Evolutionary conservation across 1,140 invertebrate species (phyloP), one percentile per base, ranked within the genome.

Genomic region (Metaphire vulgaris): DNA sequence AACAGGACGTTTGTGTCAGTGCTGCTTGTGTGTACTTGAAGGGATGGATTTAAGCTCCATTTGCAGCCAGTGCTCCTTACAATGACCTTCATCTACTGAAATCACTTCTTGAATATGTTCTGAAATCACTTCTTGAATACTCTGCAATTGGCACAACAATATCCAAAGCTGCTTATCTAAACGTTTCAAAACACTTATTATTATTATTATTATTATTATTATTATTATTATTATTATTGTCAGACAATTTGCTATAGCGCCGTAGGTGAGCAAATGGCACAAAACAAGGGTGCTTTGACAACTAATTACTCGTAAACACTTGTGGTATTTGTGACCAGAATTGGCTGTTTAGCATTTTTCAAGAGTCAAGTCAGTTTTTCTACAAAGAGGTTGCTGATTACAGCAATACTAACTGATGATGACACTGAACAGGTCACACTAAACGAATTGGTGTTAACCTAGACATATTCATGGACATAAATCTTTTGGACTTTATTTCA

Each of bases 291-390:
- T n/a, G n/a, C n/a, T n/a, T n/a, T n/a, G n/a, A n/a, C n/a, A n/a
- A n/a, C n/a, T n/a, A n/a, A n/a, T n/a, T n/a, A n/a, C n/a, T n/a
- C n/a, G n/a, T n/a, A n/a, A n/a, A n/a, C 83, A 83, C 78, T 79
- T 84, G 65, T 84, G 82, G 81, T 84, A 82, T 75, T 75, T 83
- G 21, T 81, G 73, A 32, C 77, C 80, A 72, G 81, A 83, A 74
- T 66, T 80, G 32, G 67, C 79, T 72, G 76, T 66, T 77, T 84
- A 69, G 77, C 80, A 31, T 78, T 84, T 80, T 84, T 84, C 79
- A 81, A 84, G 79, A 74, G 80, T 68, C 71, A 80, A 72, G 78
- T 84, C 72, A 33, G 76, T 71, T 66, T 74, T 74, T 70, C 79
- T 68, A 82, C 79, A 76, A 75, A 79, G 28, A 65, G 75, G 75